phyloP scores from a whole-genome alignment of 1,140 invertebrate species.

The Heliconius congener region DNA sequence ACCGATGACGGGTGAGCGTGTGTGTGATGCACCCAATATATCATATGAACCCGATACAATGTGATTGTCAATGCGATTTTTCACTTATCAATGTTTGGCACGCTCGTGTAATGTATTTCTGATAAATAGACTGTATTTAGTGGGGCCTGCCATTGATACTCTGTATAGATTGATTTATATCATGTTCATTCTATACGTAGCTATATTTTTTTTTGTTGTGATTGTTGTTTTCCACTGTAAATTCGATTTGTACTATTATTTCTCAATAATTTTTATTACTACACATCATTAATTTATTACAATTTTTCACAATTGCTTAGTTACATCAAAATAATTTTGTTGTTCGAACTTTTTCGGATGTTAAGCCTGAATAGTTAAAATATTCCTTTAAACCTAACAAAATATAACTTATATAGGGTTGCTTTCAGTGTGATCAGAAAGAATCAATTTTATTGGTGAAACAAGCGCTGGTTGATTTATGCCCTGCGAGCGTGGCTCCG shows the following conservation, averaged over 20 bases:
- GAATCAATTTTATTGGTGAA: constrained; percentile 77
- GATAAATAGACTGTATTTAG: constrained; percentile 70
- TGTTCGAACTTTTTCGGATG: not conserved
- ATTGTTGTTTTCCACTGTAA: not conserved
- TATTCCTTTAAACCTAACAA: not conserved
- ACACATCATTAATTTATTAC: constrained; percentile 28
- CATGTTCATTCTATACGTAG: constrained; percentile 45
- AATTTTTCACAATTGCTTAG: constrained; percentile 5
- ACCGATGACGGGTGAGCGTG: constrained; percentile 38
- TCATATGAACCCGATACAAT: constrained; percentile 53
- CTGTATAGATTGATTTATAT: constrained; percentile 68
- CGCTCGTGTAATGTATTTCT: constrained; percentile 66
- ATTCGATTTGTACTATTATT: constrained; percentile 1
- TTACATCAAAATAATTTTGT: not conserved
- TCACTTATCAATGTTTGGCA: constrained; percentile 64
- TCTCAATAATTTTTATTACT: constrained; percentile 21
- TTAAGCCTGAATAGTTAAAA: not conserved
- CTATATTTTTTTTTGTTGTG: constrained; percentile 46
- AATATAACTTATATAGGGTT: constrained; percentile 8
- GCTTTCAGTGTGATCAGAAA: constrained; percentile 53
- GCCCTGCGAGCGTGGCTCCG: constrained; percentile 58
- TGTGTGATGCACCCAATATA: constrained; percentile 50
- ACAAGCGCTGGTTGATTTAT: constrained; percentile 74
- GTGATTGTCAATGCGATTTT: constrained; percentile 69
- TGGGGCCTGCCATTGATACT: constrained; percentile 62